These are phyloP conservation scores for Chloroceryle aenea DNA, from an alignment of 2,113 vertebrate genomes.

Conservation along the genomic window DNA sequence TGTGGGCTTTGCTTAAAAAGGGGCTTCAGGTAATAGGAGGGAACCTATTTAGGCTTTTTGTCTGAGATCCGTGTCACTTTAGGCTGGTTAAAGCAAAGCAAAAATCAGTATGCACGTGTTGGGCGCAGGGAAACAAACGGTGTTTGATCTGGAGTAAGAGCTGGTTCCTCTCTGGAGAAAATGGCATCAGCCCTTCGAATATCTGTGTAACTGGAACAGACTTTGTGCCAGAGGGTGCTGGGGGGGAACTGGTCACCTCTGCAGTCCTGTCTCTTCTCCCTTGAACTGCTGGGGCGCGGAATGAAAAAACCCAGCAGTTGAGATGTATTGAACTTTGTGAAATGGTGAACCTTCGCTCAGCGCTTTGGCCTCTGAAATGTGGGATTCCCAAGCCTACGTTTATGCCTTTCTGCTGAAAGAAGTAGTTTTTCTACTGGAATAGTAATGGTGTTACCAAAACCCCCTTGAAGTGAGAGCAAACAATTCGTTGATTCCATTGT, in stretches of 20 bases:
- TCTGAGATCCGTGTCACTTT: background rate
- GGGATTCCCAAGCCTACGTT: background rate
- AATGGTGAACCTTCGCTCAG: accelerated
- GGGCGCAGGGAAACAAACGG: background rate
- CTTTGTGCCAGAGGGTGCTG: background rate
- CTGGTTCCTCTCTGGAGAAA: background rate
- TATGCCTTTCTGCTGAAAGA: background rate
- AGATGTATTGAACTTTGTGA: background rate
- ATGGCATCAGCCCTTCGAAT: background rate
- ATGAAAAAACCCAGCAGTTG: background rate
- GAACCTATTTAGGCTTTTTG: background rate
- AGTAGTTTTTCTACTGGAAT: background rate
- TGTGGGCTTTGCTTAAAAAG: background rate
- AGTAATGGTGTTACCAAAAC: background rate
- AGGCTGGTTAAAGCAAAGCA: background rate
- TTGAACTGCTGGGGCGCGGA: background rate
- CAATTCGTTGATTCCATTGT: background rate
- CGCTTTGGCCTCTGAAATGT: background rate
- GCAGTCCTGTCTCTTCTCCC: background rate
- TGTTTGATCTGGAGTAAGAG: background rate
- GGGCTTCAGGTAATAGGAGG: background rate
- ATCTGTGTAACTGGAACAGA: accelerated
- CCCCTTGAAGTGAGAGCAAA: background rate
- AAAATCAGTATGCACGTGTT: background rate
- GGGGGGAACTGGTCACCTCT: background rate